phyloP scores from a whole-genome alignment of 1,140 invertebrate genomes.

The Pectinophora gossypiella region DNA sequence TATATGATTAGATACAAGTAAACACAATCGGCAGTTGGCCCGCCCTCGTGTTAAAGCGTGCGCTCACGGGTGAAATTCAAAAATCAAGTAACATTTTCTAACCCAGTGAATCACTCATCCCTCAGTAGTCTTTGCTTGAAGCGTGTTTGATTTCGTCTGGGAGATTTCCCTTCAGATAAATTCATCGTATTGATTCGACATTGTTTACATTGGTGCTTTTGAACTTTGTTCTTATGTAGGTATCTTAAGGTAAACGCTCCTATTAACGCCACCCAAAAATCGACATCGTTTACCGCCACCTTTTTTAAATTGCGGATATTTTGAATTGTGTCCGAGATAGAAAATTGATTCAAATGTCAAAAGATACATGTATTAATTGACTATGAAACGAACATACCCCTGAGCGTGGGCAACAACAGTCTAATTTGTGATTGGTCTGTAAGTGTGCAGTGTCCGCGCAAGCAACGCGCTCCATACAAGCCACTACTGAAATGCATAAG shows the following conservation, averaged over 20 bases:
- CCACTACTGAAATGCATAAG: too few species aligned
- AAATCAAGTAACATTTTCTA: constrained; percentile 74
- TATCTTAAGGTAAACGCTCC: too few species aligned
- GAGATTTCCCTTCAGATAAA: constrained; percentile 62
- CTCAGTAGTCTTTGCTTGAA: constrained; percentile 47
- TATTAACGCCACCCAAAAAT: not conserved
- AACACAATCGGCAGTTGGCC: constrained; percentile 28
- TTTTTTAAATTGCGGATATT: not conserved
- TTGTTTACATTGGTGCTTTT: constrained; percentile 55
- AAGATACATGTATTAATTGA: not conserved
- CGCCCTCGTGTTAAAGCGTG: constrained; percentile 35
- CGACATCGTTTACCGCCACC: not conserved
- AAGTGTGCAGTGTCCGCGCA: too few species aligned
- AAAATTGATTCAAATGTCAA: too few species aligned
- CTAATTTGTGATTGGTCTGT: too few species aligned
- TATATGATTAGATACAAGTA: too few species aligned
- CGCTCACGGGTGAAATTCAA: constrained; percentile 64
- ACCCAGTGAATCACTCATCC: constrained; percentile 58
- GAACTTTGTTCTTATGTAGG: not conserved
- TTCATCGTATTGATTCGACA: constrained; percentile 57
- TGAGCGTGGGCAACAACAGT: too few species aligned
- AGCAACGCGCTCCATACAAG: too few species aligned
- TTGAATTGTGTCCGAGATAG: not conserved
- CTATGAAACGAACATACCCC: too few species aligned
- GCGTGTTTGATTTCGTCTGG: constrained; percentile 54